Base-by-base conservation (phyloP, 2,113 vertebrate species). In the Pheucticus melanocephalus region DNA sequence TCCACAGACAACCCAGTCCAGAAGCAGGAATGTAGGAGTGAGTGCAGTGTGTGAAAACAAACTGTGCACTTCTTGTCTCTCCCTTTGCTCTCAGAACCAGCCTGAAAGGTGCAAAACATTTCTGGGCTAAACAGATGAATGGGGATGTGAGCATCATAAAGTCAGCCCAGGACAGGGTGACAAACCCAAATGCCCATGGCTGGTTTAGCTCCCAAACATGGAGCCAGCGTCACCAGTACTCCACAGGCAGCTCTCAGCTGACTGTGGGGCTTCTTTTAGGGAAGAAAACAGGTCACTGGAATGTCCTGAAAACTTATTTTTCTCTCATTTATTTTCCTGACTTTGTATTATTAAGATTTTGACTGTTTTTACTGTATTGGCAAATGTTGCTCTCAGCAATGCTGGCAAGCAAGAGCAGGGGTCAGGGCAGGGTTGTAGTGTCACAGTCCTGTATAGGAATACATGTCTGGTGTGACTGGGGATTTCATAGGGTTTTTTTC, bases 401-500 rank as follows among this genome's bases (percentile, higher is more conserved):
- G 13, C 12, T 57, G 25, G 42, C 37, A 47, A 50, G 44, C 35
- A 10, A 20, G 54, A 42, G 56, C 2, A 37, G 40, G 53, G 40
- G 15, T 71, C 71, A 56, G 48, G 31, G 44, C 2, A 2, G 21
- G 31, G 20, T 25, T 4, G 31, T 12, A 1, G 14, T 47, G 1
- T 25, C 66, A 7, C 18, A 80, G 37, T 40, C 35, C 16, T 37
- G 6, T 11, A 5, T 12, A 60, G 22, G 7, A 60, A 25, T 12
- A 8, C 1, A 70, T 42, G 48, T 37, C 12, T 61, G 39, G 30
- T 7, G 9, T 12, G 3, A 20, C 1, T 57, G 14, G 27, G 15
- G 16, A 35, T 4, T 4, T 57, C 33, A 27, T 18, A 11, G 2
- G 1, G 6, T 12, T 57, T 65, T 15, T 16, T 42, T 8, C 2